Conservation (phyloP, 2,797 vertebrate species). For the Scolopax rusticola region DNA sequence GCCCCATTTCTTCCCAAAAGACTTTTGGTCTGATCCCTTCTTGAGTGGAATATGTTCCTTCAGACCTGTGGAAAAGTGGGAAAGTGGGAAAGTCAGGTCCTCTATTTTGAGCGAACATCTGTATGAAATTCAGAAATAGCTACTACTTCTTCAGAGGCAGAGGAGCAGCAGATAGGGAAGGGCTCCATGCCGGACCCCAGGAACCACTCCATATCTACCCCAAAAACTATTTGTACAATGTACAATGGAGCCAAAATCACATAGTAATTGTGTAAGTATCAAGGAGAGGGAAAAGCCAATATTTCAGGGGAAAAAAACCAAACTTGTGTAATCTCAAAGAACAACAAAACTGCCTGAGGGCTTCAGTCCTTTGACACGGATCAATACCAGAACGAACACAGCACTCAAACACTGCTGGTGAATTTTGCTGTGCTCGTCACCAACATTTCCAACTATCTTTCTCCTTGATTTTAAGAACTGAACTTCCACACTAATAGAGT, state of each 20-base stretch:
- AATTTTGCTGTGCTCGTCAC: not conserved
- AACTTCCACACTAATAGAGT: not conserved
- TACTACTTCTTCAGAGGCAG: not conserved
- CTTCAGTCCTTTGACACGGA: not conserved
- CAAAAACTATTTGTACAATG: not conserved
- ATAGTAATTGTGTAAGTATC: not conserved
- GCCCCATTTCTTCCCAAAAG: not conserved
- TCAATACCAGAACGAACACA: not conserved
- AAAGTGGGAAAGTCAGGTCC: not conserved
- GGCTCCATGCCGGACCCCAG: not conserved
- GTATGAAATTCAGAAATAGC: not conserved
- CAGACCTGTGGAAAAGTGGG: not conserved
- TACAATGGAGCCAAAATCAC: not conserved
- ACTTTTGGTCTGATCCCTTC: not conserved
- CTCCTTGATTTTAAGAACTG: not conserved
- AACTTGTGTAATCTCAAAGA: not conserved
- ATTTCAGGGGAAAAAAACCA: not conserved
- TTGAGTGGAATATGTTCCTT: not conserved
- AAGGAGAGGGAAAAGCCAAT: not conserved
- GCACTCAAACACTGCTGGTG: not conserved
- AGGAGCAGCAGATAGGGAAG: not conserved
- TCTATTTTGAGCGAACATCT: not conserved
- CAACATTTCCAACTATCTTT: not conserved
- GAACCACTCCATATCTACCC: not conserved
- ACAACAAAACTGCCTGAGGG: not conserved